Conservation (phyloP, 1,140 invertebrate genomes). For the Callitettix versicolor region DNA sequence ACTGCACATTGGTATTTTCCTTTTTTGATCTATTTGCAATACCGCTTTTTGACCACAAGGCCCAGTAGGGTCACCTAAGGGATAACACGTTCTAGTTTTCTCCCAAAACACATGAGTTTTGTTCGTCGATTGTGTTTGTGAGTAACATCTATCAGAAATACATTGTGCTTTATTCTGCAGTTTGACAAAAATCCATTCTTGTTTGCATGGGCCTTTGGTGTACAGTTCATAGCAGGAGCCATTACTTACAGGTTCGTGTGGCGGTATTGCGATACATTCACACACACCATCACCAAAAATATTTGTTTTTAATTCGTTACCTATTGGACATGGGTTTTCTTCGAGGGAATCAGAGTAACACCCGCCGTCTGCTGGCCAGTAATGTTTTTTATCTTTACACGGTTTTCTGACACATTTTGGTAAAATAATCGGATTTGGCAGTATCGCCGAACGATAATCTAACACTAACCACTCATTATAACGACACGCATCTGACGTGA, state of each 20-base stretch:
- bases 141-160: not conserved
- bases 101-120: slow-evolving; percentile 1
- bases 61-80: not conserved
- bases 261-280: slow-evolving; percentile 1
- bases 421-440: not conserved
- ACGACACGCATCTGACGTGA: slow-evolving; percentile 1
- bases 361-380: slow-evolving; percentile 1
- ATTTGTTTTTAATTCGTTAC: not conserved
- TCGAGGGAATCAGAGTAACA: not conserved
- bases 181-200: not conserved
- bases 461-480: slow-evolving; percentile 14
- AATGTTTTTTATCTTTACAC: slow-evolving; percentile 1
- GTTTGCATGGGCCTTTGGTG: slow-evolving; percentile 7
- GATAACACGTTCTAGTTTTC: slow-evolving; percentile 5
- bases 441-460: not conserved
- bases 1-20: no score
- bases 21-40: no score
- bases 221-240: slow-evolving; percentile 9
- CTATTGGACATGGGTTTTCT: not conserved
- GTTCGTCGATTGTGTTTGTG: not conserved
- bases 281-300: slow-evolving; percentile 9
- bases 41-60: not conserved
- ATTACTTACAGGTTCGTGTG: not conserved
- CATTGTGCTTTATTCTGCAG: not conserved
- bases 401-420: not conserved